Evolutionary conservation across 2,797 vertebrate genomes (phyloP), one percentile per base, ranked within the genome.

Genomic region (Discoglossus pictus): DNA sequence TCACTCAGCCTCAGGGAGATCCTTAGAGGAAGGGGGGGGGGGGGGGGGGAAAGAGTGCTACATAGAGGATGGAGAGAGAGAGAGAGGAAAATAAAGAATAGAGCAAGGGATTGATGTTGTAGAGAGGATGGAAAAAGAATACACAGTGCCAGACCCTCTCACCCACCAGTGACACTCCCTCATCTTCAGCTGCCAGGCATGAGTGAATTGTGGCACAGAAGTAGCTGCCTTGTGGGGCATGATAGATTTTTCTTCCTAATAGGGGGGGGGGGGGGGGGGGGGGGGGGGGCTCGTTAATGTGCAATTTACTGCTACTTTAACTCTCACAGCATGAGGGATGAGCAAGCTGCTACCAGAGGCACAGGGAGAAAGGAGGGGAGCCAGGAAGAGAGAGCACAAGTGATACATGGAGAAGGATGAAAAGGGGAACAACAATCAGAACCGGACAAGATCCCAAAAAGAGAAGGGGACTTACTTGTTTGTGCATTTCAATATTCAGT

Each of bases 401-500:
- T 46, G 40, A 47, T n/a, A 12, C 20, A 39, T 10, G 52, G 11
- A 58, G 46, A 55, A 20, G 15, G 9, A 15, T 2, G 20, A 35
- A 16, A 38, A 11, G 7, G 11, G 34, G n/a, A 13, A 61, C 13
- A 13, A 8, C 7, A 18, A 51, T 4, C n/a, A 9, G 46, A 25
- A 58, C 16, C 35, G n/a, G 11, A 7, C 12, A 39, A 8, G n/a
- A n/a, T n/a, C n/a, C n/a, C n/a, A n/a, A 23, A 31, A 15, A 20
- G 13, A n/a, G 36, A 7, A 25, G 20, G 36, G 36, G 73, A 87
- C 92, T 89, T 93, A 99, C 97, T 94, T 99, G 97, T 85, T 98
- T 99, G 90, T 99, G 97, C 96, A 98, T 98, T 84, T 99, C 96
- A 76, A 98, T 99, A 85, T 99, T 99, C 85, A 99, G 91, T 56